phyloP scores from a whole-genome alignment of 2,888 invertebrate species.

The Oscheius sp. region DNA sequence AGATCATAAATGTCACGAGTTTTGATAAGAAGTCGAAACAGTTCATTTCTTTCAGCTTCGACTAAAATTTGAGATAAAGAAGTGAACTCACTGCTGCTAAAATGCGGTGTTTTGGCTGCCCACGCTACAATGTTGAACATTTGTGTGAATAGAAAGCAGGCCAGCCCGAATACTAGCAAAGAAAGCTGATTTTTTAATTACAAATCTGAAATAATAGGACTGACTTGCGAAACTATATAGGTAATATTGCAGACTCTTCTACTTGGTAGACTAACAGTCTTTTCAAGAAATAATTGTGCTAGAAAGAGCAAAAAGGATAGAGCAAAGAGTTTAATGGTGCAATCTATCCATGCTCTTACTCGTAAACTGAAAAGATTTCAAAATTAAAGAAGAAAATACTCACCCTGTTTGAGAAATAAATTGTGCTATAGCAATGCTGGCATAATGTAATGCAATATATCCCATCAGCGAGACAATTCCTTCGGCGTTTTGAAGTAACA shows the following conservation, averaged over 20 bases:
- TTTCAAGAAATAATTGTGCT: conserved; percentile 37
- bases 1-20: conserved; percentile 1
- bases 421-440: conserved; percentile 73
- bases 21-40: background rate
- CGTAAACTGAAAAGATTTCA: conserved; percentile 37
- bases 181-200: conserved; percentile 30
- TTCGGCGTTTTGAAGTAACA: conserved; percentile 87
- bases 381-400: background rate
- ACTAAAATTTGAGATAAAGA: too few relatives aligned
- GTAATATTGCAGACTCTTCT: conserved; percentile 85
- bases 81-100: conserved; percentile 40
- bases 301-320: conserved; percentile 35
- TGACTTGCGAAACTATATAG: conserved; percentile 81
- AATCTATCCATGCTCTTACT: conserved; percentile 46
- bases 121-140: conserved; percentile 48
- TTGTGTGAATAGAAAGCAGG: conserved; percentile 42
- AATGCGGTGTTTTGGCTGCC: conserved; percentile 53
- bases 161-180: conserved; percentile 38
- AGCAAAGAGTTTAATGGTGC: conserved; percentile 35
- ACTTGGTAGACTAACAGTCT: conserved; percentile 74
- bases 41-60: background rate
- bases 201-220: conserved; percentile 11
- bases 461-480: conserved; percentile 87
- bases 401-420: conserved; percentile 48
- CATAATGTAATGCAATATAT: conserved; percentile 84